Base-by-base conservation (phyloP, 1,140 invertebrate species). In the Scylla paramamosain region DNA sequence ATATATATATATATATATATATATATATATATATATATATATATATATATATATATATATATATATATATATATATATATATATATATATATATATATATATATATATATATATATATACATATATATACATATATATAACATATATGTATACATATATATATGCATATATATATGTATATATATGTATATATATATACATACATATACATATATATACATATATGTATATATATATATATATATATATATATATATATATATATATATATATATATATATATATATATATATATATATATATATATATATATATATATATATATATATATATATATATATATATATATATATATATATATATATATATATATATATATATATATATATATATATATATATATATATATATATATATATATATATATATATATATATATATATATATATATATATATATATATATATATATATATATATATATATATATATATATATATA, bases 241-340 rank as follows among this genome's bases (percentile, higher is more conserved):
- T 90, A 4, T 46, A 91, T 46, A 91, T 91, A 91, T 46, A 91
- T 46, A 91, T 52, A 91, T 52, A 91, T 52, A 91, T n/a, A 91
- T 52, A 46, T 7, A 91, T 7, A 91, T 52, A 91, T 7, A 91
- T n/a, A 91, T 52, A 91, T 46, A 91, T 91, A 91, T 46, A 91
- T 91, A 91, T 46, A 91, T 91, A 91, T 91, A 46, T 91, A 91
- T 46, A 91, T 91, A 46, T 46, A 91, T 91, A 91, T 46, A 91
- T 91, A 91, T 91, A 91, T 46, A 91, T 46, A 91, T 46, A 91
- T 91, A 91, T 46, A 91, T 91, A 46, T 46, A 46, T 91, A 91
- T 91, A 91, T 91, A 91, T 91, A 91, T 46, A 91, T 91, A 91
- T 46, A 91, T 52, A 91, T 46, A 46, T 91, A 91, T 46, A 91